Percentiles rank a stretch among this genome's conserved stretches.
Evolutionary conservation across 2,113 vertebrate genomes (phyloP).

Genomic region (Felis catus): F.catus_Fca126_mat1.0 CM031419.1:157206501-157207000

Average conservation of each 20-base stretch:
- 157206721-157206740: too few species aligned
- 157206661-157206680: not conserved
- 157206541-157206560: not conserved
- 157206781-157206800: too few species aligned
- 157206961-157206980: not conserved
- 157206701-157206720: not conserved
- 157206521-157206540: not conserved
- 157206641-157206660: not conserved
- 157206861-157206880: too few species aligned
- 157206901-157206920: too few species aligned
- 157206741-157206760: too few species aligned
- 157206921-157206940: not conserved
- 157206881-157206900: too few species aligned
- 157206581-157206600: not conserved
- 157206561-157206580: not conserved
- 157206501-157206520: not conserved
- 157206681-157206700: not conserved
- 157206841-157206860: too few species aligned
- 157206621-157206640: not conserved
- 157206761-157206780: too few species aligned
- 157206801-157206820: too few species aligned
- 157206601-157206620: not conserved
- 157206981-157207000: not conserved
- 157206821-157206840: too few species aligned
- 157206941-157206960: conserved; percentile 29